Percentiles rank a stretch among this genome's conserved stretches.
These are phyloP conservation scores for Nothoprocta perdicaria DNA, from an alignment of 2,113 vertebrate genomes.

Conservation along the genomic window DNA sequence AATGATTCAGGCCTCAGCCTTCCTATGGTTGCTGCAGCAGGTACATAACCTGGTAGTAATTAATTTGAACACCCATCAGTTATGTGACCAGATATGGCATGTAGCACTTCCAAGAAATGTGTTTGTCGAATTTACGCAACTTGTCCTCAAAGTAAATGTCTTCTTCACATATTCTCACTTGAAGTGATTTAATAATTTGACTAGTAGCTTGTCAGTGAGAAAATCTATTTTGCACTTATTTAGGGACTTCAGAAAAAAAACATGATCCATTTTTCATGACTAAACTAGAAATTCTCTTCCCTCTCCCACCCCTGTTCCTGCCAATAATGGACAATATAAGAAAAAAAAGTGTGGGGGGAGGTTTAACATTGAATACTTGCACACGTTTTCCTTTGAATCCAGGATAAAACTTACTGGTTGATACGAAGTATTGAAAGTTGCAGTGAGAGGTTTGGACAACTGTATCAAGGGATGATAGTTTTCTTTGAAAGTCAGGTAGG, in stretches of 20 bases:
- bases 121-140: background rate
- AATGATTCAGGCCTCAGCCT: background rate
- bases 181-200: background rate
- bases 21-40: background rate
- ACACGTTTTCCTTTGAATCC: background rate
- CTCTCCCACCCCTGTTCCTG: background rate
- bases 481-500: background rate
- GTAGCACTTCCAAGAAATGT: background rate
- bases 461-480: background rate
- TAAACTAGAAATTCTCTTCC: background rate
- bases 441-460: background rate
- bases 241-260: background rate
- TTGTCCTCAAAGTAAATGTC: background rate
- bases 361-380: background rate
- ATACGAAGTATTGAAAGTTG: background rate
- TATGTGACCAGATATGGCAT: background rate
- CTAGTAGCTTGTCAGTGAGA: background rate
- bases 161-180: background rate
- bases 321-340: background rate
- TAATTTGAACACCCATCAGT: background rate
- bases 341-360: too few species aligned
- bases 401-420: background rate
- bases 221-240: background rate
- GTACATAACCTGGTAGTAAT: background rate
- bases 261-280: background rate